These are phyloP conservation scores for Cantharis rufa DNA, from an alignment of 2,888 invertebrate species.

Conservation along the genomic window DNA sequence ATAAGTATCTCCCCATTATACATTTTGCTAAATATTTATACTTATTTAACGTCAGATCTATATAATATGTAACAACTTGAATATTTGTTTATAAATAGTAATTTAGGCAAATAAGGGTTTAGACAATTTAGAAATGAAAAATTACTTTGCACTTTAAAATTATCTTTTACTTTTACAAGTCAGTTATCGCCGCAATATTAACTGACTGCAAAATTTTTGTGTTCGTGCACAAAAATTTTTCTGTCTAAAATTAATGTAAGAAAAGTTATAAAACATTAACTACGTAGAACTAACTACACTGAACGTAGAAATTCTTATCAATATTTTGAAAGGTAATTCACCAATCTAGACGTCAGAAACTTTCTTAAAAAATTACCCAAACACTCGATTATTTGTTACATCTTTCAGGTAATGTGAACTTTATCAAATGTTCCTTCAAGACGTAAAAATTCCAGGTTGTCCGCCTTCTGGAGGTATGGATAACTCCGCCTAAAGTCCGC, in stretches of 20 bases:
- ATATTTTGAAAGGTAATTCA: not conserved
- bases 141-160: not conserved
- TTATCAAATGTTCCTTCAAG: conserved; percentile 40
- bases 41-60: too few species aligned
- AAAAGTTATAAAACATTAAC: not conserved
- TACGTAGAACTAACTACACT: not conserved
- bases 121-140: not conserved
- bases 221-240: not conserved
- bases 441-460: conserved; percentile 39
- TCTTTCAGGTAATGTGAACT: conserved; percentile 17
- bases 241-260: not conserved
- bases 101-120: not conserved
- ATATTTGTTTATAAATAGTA: too few species aligned
- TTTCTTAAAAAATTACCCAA: not conserved
- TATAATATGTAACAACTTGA: too few species aligned
- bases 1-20: too few species aligned
- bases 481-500: conserved; percentile 46
- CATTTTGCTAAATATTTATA: too few species aligned
- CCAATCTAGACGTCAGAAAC: not conserved
- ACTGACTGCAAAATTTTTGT: not conserved
- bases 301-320: not conserved
- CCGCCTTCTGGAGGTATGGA: conserved; percentile 47
- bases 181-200: too few species aligned
- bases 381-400: not conserved
- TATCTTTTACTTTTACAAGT: not conserved